Evolutionary conservation across 2,797 vertebrate genomes (phyloP).

Genomic region (Peromyscus nudipes): DNA sequence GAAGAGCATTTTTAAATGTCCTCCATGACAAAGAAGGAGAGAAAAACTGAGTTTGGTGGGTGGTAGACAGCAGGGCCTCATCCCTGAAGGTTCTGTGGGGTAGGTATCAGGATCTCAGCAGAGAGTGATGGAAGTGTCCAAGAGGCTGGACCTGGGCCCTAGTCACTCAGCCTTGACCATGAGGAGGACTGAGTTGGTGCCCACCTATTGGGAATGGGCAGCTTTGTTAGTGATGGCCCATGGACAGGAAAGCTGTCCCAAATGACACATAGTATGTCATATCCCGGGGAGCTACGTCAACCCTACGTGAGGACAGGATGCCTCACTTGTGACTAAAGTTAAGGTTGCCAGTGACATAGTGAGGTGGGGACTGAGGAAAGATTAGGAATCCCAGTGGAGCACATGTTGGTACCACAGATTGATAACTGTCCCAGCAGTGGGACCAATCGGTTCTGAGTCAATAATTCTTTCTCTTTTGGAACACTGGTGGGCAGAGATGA

Average conservation of each 20-base stretch:
- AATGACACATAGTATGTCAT: neutral
- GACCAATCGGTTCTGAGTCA: conserved; percentile 43
- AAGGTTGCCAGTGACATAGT: conserved; percentile 34
- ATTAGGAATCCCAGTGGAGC: conserved; percentile 31
- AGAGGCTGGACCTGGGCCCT: neutral
- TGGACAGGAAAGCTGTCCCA: neutral
- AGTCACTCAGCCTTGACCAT: neutral
- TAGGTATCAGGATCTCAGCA: neutral
- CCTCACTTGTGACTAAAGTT: conserved; percentile 3
- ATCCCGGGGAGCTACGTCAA: conserved; percentile 25
- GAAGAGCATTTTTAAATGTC: neutral
- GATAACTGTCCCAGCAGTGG: neutral
- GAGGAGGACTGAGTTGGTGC: neutral
- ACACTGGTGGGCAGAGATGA: conserved; percentile 66
- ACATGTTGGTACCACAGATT: neutral
- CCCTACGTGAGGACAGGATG: neutral
- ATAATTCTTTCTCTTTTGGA: neutral
- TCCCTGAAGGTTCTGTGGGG: neutral
- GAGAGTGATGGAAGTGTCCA: neutral
- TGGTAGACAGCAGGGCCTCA: neutral
- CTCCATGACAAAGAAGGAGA: neutral
- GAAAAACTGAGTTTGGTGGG: neutral
- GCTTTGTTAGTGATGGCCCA: neutral
- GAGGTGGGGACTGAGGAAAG: conserved; percentile 10
- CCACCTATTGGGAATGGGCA: neutral